A percentile compares a stretch with the other conserved stretches of the same genome.
phyloP scores from a whole-genome alignment of 1,140 invertebrate species.

The Venustaconcha ellipsiformis region DNA sequence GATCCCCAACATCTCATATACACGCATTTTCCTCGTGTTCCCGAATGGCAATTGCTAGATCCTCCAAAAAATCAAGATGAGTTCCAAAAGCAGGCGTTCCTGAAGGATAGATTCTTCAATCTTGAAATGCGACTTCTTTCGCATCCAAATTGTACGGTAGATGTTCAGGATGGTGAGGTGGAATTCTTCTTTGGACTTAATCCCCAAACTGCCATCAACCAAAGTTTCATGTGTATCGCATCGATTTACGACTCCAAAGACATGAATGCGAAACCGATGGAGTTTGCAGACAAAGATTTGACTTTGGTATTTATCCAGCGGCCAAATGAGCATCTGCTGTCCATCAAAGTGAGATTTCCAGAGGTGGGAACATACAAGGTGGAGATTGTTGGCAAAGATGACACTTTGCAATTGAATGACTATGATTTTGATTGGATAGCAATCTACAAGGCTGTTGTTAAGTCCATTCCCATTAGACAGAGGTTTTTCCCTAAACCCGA shows the following conservation, averaged over 20 bases:
- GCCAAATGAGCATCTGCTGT: slow-evolving; percentile 43
- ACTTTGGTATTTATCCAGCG: slow-evolving; percentile 52
- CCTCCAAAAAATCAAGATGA: slow-evolving; percentile 39
- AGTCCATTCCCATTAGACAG: slow-evolving; percentile 39
- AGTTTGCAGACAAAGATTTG: slow-evolving; percentile 40
- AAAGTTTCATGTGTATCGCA: slow-evolving; percentile 44
- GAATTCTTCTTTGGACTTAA: slow-evolving; percentile 52
- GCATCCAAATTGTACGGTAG: slow-evolving; percentile 43
- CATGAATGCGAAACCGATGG: slow-evolving; percentile 23
- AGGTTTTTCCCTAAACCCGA: slow-evolving; percentile 47
- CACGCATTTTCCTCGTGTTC: slow-evolving; percentile 71
- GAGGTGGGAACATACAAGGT: slow-evolving; percentile 48
- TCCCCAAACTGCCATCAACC: slow-evolving; percentile 26
- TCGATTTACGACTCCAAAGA: slow-evolving; percentile 39
- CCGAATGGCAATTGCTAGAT: slow-evolving; percentile 53
- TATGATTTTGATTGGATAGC: slow-evolving; percentile 60
- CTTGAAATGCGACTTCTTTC: slow-evolving; percentile 48
- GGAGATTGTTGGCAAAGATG: slow-evolving; percentile 56
- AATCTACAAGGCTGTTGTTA: slow-evolving; percentile 50
- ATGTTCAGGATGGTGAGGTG: slow-evolving; percentile 41
- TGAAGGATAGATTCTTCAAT: slow-evolving; percentile 59
- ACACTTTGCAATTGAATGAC: slow-evolving; percentile 27
- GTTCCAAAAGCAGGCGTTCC: slow-evolving; percentile 52
- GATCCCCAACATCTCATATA: slow-evolving; percentile 72
- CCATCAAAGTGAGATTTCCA: slow-evolving; percentile 50